Percentiles rank a stretch among this genome's conserved stretches.
Evolutionary conservation across 2,888 invertebrate genomes (phyloP).

Genomic region (Galeruca laticollis): DNA sequence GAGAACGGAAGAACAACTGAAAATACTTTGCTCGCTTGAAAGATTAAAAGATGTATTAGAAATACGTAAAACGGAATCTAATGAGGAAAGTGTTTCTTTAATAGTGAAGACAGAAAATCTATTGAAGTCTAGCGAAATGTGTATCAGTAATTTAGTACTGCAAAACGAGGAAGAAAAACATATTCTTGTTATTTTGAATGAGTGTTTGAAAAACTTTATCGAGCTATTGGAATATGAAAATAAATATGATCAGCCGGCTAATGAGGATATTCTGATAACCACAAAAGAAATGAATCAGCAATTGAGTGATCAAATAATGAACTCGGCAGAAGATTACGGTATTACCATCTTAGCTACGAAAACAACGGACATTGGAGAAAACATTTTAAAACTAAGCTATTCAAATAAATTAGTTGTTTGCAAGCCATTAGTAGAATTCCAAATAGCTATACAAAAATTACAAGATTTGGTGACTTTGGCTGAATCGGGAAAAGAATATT

Average conservation of each 20-base stretch:
- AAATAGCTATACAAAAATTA: conserved; percentile 58
- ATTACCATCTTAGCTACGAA: conserved; percentile 43
- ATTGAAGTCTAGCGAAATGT: conserved; percentile 26
- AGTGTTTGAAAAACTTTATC: conserved; percentile 33
- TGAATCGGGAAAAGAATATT: conserved; percentile 30
- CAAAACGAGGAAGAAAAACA: conserved; percentile 35
- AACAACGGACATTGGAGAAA: conserved; percentile 42
- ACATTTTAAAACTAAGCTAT: conserved; percentile 45
- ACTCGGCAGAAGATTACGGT: conserved; percentile 40
- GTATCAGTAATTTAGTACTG: conserved; percentile 29
- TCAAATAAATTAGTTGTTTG: conserved; percentile 42
- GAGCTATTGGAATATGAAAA: conserved; percentile 27
- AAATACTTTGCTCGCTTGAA: conserved; percentile 41
- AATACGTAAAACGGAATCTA: conserved; percentile 37
- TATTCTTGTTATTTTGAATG: conserved; percentile 32
- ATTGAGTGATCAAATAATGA: conserved; percentile 27
- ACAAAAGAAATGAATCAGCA: conserved; percentile 13
- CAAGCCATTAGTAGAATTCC: conserved; percentile 54
- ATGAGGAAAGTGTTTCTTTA: conserved; percentile 20
- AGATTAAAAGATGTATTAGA: conserved; percentile 37
- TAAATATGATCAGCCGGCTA: conserved; percentile 17
- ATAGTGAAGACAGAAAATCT: conserved; percentile 18
- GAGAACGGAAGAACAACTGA: conserved; percentile 49
- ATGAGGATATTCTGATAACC: conserved; percentile 26
- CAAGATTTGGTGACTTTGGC: conserved; percentile 57